Conservation (phyloP, 1,140 invertebrate species). For the Zaprionus davidi region DNA sequence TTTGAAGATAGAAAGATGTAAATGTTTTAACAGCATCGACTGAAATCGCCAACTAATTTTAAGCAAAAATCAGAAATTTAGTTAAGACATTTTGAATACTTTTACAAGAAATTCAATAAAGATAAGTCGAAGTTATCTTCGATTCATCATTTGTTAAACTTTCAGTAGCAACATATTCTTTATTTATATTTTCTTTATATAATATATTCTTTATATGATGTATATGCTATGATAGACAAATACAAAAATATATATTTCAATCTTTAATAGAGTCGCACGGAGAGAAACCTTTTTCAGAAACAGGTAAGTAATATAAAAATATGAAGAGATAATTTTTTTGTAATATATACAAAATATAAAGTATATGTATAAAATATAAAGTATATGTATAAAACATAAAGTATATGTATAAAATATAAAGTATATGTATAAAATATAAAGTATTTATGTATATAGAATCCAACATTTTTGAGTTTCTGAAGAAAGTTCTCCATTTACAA, state of each 20-base stretch:
- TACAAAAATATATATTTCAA: not conserved
- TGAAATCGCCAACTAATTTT: not conserved
- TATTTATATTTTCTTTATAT: not conserved
- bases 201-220: too few species aligned
- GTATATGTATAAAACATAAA: too few species aligned
- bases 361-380: not conserved
- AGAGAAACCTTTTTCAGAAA: not conserved
- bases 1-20: not conserved
- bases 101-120: conserved; percentile 1
- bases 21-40: not conserved
- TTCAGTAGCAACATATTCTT: not conserved
- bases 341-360: not conserved
- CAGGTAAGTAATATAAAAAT: not conserved
- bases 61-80: not conserved
- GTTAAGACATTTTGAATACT: not conserved
- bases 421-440: too few species aligned
- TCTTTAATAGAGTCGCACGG: not conserved
- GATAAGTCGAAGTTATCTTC: not conserved
- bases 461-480: not conserved
- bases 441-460: not conserved
- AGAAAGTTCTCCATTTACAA: not conserved
- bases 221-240: not conserved
- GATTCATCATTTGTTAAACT: not conserved
- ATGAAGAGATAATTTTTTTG: not conserved
- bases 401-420: not conserved